These are phyloP conservation scores for Cataglyphis albicans DNA, from an alignment of 2,888 invertebrate species.

Conservation along the genomic window DNA sequence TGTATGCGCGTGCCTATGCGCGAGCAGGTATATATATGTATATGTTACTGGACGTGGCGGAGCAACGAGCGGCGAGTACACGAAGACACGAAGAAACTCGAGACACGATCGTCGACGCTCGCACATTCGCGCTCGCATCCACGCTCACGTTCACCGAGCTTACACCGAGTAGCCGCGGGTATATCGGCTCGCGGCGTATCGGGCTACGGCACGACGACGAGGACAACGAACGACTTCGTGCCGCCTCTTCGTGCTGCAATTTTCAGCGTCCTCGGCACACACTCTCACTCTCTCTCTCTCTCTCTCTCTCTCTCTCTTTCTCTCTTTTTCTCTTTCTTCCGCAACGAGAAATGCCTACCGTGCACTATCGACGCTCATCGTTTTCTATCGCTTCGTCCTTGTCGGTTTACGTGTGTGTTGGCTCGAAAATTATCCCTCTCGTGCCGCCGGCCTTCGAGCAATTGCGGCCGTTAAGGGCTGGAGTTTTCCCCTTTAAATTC, in stretches of 20 bases:
- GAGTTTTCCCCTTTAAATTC: slow-evolving; percentile 50
- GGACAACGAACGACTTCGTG: slow-evolving; percentile 37
- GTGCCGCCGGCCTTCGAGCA: slow-evolving; percentile 50
- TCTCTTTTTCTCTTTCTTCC: slow-evolving; percentile 11
- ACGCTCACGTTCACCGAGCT: slow-evolving; percentile 38
- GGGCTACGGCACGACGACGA: slow-evolving; percentile 17
- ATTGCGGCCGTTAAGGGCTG: slow-evolving; percentile 50
- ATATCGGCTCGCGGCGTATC: slow-evolving; percentile 35
- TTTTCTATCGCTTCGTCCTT: slow-evolving; percentile 55
- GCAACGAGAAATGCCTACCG: slow-evolving; percentile 66
- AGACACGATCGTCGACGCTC: slow-evolving; percentile 65
- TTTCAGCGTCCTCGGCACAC: slow-evolving; percentile 65
- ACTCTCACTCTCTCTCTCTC: background rate
- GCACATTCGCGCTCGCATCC: slow-evolving; percentile 39
- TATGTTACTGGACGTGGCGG: background rate
- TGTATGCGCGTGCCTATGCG: background rate
- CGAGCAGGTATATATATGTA: too few relatives aligned
- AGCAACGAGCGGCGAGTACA: slow-evolving; percentile 65
- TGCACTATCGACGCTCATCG: slow-evolving; percentile 65
- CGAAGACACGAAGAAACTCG: slow-evolving; percentile 62
- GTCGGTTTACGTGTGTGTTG: slow-evolving; percentile 42
- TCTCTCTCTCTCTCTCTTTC: background rate
- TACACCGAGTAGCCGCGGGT: slow-evolving; percentile 28
- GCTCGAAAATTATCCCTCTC: slow-evolving; percentile 49
- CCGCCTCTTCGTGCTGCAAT: slow-evolving; percentile 62